A percentile compares a stretch with the other conserved stretches of the same genome.
phyloP scores from a whole-genome alignment of 37 sponge, comb jelly and placozoan genomes.

The Hormiphora californensis region DNA sequence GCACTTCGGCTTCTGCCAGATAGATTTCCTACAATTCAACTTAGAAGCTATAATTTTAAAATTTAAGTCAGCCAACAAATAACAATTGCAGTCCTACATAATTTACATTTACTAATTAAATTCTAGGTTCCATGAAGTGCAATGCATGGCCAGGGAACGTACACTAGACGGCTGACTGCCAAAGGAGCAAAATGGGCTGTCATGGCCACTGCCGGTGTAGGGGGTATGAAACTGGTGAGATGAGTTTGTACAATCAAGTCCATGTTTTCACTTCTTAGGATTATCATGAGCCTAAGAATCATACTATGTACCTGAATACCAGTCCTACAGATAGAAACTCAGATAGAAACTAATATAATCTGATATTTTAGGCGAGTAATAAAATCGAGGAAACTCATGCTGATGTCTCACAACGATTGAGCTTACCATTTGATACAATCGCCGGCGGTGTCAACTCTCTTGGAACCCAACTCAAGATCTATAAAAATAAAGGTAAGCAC shows the following conservation, averaged over 20 bases:
- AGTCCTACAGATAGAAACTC: background rate
- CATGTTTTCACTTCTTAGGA: background rate
- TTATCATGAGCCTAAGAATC: background rate
- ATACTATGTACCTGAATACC: background rate
- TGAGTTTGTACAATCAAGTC: background rate
- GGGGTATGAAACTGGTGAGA: constrained; percentile 29
- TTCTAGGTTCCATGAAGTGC: no score
- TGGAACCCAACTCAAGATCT: background rate
- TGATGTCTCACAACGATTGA: background rate
- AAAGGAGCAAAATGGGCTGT: constrained; percentile 38
- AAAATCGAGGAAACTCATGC: background rate
- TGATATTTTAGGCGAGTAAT: constrained; percentile 8
- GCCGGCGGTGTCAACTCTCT: background rate
- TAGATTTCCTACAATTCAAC: no score
- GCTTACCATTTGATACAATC: background rate
- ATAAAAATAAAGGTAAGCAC: background rate
- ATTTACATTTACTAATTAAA: no score
- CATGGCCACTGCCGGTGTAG: constrained; percentile 8
- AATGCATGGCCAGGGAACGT: background rate
- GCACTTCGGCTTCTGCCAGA: no score
- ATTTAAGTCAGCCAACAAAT: no score
- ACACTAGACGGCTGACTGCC: background rate
- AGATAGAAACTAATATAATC: background rate
- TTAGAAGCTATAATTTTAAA: no score
- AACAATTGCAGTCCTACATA: no score